These are phyloP conservation scores for Darevskia mixta DNA, from an alignment of 2,797 vertebrate genomes.

Conservation along the genomic window DNA sequence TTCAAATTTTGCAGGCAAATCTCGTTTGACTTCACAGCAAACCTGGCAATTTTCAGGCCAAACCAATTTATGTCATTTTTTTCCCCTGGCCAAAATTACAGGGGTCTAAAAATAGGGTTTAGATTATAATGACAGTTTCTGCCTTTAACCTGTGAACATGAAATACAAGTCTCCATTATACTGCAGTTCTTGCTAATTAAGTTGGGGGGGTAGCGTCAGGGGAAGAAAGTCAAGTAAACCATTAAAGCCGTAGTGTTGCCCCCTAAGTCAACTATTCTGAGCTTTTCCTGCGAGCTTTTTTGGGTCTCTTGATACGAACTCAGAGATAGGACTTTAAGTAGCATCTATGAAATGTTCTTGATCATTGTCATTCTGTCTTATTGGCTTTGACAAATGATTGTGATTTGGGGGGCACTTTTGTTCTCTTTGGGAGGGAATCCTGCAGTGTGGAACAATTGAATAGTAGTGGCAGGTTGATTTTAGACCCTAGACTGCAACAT, in stretches of 20 bases:
- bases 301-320: conserved; percentile 65
- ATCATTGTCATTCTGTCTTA: conserved; percentile 19
- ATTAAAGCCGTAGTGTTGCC: conserved; percentile 69
- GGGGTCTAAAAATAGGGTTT: conserved; percentile 49
- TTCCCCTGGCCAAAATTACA: conserved; percentile 41
- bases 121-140: conserved; percentile 26
- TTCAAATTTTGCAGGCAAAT: conserved; percentile 30
- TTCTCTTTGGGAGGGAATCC: conserved; percentile 12
- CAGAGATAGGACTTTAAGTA: conserved; percentile 26
- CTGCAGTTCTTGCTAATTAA: conserved; percentile 67
- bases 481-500: conserved; percentile 33
- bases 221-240: conserved; percentile 52
- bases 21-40: conserved; percentile 44
- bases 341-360: conserved; percentile 19
- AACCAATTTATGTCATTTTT: conserved; percentile 51
- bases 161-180: conserved; percentile 39
- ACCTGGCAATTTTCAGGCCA: conserved; percentile 44
- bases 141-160: conserved; percentile 30
- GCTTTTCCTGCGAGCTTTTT: conserved; percentile 14
- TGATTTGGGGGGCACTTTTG: conserved; percentile 40
- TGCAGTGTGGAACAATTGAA: conserved; percentile 16
- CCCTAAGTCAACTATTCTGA: conserved; percentile 61
- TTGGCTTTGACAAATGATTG: conserved; percentile 43
- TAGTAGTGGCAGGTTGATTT: conserved; percentile 41
- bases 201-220: conserved; percentile 12